Conservation (phyloP, 2,888 invertebrate species). For the Mactromeris polynyma region DNA sequence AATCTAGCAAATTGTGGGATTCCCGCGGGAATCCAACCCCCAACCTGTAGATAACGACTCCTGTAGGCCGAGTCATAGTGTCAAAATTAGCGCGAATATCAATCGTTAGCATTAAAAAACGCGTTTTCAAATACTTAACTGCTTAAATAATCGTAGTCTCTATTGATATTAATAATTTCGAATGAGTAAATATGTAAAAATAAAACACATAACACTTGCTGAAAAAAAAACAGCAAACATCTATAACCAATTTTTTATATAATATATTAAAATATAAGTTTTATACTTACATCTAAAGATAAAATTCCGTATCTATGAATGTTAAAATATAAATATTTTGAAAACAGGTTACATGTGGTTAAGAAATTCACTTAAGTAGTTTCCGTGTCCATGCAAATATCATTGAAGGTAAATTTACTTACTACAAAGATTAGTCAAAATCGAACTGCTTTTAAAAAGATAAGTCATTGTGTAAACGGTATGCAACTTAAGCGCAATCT, state of each 20-base stretch:
- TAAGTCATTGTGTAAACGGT: conserved; percentile 34
- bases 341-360: neutral
- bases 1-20: too few species aligned
- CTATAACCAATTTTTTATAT: neutral
- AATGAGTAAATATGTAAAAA: too few species aligned
- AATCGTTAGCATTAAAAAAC: too few species aligned
- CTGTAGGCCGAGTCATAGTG: too few species aligned
- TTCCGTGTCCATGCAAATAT: neutral
- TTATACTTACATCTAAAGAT: neutral
- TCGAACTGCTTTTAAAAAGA: conserved; percentile 8
- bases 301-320: conserved; percentile 8
- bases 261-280: neutral
- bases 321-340: neutral
- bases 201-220: neutral
- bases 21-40: too few species aligned
- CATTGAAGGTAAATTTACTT: conserved; percentile 2
- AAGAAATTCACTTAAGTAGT: neutral
- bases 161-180: too few species aligned
- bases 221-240: neutral
- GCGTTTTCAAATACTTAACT: too few species aligned
- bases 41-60: too few species aligned
- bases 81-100: too few species aligned
- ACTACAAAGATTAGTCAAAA: conserved; percentile 24
- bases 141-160: too few species aligned
- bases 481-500: neutral